phyloP scores from a whole-genome alignment of 2,113 vertebrate species.

The Lagenorhynchus albirostris region DNA sequence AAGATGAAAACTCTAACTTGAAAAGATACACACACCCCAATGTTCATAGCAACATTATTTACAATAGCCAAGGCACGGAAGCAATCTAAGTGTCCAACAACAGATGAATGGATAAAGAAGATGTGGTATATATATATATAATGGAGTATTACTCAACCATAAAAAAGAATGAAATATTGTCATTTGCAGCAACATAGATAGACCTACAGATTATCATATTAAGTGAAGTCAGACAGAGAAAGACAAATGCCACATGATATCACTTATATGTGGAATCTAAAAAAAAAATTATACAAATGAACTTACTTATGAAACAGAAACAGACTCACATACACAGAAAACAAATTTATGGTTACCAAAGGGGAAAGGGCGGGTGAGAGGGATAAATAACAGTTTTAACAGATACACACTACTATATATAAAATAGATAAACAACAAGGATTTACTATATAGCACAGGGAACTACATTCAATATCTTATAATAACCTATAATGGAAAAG shows the following conservation, averaged over 20 bases:
- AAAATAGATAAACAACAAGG: background rate
- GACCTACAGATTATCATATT: background rate
- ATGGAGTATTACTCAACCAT: background rate
- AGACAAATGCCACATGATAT: background rate
- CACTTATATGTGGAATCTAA: background rate
- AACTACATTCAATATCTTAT: background rate
- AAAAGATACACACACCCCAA: background rate
- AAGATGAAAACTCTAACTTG: background rate
- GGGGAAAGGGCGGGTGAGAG: background rate
- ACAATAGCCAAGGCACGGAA: background rate
- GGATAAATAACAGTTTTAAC: background rate
- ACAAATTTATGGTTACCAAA: background rate
- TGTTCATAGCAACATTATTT: background rate
- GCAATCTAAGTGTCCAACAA: background rate
- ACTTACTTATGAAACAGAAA: background rate
- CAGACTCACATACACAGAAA: background rate
- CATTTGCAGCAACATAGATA: background rate
- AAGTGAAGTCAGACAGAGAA: background rate
- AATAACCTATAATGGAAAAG: background rate
- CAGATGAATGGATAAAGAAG: background rate
- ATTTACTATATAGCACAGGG: background rate
- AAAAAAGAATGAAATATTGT: background rate
- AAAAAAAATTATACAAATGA: background rate
- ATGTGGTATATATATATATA: background rate
- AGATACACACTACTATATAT: background rate